These are phyloP conservation scores for Platycheirus rosarum DNA, from an alignment of 2,888 invertebrate genomes.

Conservation along the genomic window DNA sequence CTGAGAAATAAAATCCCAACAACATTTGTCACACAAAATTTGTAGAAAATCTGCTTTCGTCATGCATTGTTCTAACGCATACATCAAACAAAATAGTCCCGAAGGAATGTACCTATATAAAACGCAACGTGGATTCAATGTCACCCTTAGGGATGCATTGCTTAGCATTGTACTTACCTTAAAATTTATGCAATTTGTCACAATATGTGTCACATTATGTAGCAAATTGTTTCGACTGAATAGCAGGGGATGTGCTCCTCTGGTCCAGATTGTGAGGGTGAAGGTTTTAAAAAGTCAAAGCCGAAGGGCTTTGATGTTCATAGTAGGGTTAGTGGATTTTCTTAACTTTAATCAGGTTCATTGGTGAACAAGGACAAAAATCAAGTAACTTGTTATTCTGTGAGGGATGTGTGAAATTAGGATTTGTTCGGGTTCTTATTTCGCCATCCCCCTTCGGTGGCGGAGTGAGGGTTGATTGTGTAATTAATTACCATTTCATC, in stretches of 20 bases:
- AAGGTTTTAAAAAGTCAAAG: conserved; percentile 26
- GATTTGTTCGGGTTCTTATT: conserved; percentile 61
- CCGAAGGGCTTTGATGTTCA: conserved; percentile 22
- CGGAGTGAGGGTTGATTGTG: conserved; percentile 44
- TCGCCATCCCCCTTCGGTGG: conserved; percentile 29
- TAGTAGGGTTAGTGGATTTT: conserved; percentile 34
- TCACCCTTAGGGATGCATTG: conserved; percentile 34
- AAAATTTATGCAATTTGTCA: conserved; percentile 82
- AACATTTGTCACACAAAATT: conserved; percentile 76
- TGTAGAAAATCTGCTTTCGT: conserved; percentile 82
- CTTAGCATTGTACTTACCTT: conserved; percentile 40
- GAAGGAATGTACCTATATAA: conserved; percentile 42
- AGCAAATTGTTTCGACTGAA: conserved; percentile 79
- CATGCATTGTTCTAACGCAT: conserved; percentile 80
- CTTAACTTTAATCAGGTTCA: conserved; percentile 73
- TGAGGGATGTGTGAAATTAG: conserved; percentile 50
- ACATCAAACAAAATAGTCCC: conserved; percentile 70
- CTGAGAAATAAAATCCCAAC: conserved; percentile 45
- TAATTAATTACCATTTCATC: conserved; percentile 76
- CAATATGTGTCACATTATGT: conserved; percentile 83
- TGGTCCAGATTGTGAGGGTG: conserved; percentile 27
- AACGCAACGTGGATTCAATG: conserved; percentile 39
- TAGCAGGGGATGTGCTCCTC: conserved; percentile 41
- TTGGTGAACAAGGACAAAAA: conserved; percentile 37
- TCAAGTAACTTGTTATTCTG: conserved; percentile 61